Percentiles rank a stretch among this genome's conserved stretches.
Conservation (phyloP, 2,113 vertebrate species). For the Phoenicopterus ruber region DNA sequence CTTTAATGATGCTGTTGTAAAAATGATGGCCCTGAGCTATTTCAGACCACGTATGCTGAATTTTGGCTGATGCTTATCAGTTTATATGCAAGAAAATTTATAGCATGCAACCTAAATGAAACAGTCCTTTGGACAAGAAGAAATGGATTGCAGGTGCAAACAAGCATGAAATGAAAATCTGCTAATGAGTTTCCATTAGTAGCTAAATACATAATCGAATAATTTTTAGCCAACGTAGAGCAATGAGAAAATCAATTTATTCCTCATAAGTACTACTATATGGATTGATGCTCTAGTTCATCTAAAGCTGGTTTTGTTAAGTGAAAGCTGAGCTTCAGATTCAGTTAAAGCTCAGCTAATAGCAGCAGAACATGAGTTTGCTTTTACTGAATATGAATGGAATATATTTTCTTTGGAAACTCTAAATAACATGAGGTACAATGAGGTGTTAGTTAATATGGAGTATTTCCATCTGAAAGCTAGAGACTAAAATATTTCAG, state of each 20-base stretch:
- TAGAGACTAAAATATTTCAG: neutral
- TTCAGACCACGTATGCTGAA: neutral
- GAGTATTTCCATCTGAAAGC: neutral
- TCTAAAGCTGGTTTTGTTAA: slow-evolving; percentile 18
- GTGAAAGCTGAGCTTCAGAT: neutral
- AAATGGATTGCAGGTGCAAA: slow-evolving; percentile 66
- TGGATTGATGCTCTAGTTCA: slow-evolving; percentile 24
- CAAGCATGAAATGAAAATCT: slow-evolving; percentile 73
- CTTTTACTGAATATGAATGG: neutral
- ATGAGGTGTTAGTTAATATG: neutral
- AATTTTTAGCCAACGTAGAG: slow-evolving; percentile 43
- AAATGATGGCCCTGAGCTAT: neutral
- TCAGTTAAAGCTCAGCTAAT: neutral
- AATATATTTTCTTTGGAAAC: neutral
- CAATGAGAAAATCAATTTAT: slow-evolving; percentile 66
- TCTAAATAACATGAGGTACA: neutral
- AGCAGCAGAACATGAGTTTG: neutral
- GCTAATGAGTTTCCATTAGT: slow-evolving; percentile 71
- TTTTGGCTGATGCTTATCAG: slow-evolving; percentile 8
- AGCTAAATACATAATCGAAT: slow-evolving; percentile 72
- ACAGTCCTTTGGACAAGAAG: slow-evolving; percentile 21
- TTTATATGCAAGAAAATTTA: neutral
- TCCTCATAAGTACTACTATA: slow-evolving; percentile 39
- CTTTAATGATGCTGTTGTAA: neutral
- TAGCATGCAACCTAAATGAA: slow-evolving; percentile 17